Base-by-base conservation (phyloP, 2,888 invertebrate species). In the Platycheirus albimanus region DNA sequence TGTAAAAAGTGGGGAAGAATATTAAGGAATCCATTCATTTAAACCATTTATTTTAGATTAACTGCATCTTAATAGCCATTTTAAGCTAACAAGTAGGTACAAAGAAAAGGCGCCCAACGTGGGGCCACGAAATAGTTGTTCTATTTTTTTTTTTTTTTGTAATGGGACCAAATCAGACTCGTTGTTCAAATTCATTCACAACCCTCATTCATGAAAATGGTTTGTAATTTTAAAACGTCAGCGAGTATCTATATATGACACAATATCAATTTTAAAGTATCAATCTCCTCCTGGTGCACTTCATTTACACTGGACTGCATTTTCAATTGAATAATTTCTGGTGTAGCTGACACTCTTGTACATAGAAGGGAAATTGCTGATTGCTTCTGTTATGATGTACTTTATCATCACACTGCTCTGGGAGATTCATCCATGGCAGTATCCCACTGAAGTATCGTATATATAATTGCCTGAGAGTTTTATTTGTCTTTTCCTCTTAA, bases 321-420 rank as follows among this genome's bases (percentile, higher is more conserved):
- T 47, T 61, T 81, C 76, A 81, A 81, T 81, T 81, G 81, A 67
- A 81, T 81, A 81, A 81, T 81, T 71, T 41, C 71, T 69, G 24
- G 24, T 54, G 66, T 10, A 36, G 51, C 20, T 43, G 64, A 11
- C n/a, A 30, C 38, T 43, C 41, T 6, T 61, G 72, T n/a, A n/a
- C n/a, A 24, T 64, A 41, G 56, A 64, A 80, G 80, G 75, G 80
- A 80, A 80, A 75, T 36, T 41, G 75, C 51, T 70, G 80, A 81
- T 76, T 75, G 76, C 70, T 36, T 38, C 51, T 19, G 28, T 33
- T 28, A 45, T 36, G 43, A 49, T 72, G 28, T 24, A 11, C 19
- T 47, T 41, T 13, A 41, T 41, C 38, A 51, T 30, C 8, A 1
- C 43, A 6, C 56, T 38, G n/a, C 11, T 61, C 43, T 56, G 76